phyloP scores from a whole-genome alignment of 2,888 invertebrate species.

The Torymus auratus region DNA sequence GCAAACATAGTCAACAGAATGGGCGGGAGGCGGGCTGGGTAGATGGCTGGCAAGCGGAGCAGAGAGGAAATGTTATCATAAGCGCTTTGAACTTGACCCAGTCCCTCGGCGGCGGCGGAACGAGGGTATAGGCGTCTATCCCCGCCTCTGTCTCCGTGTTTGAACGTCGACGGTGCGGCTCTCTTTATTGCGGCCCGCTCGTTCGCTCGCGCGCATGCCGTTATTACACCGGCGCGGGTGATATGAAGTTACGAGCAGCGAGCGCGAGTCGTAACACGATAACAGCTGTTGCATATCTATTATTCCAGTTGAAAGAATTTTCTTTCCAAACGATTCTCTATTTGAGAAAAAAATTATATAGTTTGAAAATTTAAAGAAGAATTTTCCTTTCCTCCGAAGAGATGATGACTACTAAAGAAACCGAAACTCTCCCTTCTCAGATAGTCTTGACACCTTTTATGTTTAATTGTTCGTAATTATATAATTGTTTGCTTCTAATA shows the following conservation, averaged over 20 bases:
- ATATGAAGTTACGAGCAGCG: slow-evolving; percentile 74
- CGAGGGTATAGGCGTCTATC: slow-evolving; percentile 21
- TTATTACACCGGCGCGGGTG: slow-evolving; percentile 59
- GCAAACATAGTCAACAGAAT: not conserved
- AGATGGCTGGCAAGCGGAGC: slow-evolving; percentile 44
- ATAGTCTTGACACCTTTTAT: too few relatives aligned
- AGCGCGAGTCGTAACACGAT: slow-evolving; percentile 74
- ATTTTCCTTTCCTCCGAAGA: too few relatives aligned
- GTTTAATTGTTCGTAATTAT: too few relatives aligned
- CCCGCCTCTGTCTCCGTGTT: slow-evolving; percentile 50
- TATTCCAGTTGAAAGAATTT: too few relatives aligned
- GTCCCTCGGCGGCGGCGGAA: slow-evolving; percentile 59
- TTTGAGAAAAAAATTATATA: too few relatives aligned
- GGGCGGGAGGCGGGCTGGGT: not conserved
- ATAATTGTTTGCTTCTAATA: too few relatives aligned
- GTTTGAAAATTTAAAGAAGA: too few relatives aligned
- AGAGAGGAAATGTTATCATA: slow-evolving; percentile 73
- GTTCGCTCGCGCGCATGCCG: slow-evolving; percentile 54
- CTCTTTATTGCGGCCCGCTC: slow-evolving; percentile 50
- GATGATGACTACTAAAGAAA: too few relatives aligned
- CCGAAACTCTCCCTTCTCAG: too few relatives aligned
- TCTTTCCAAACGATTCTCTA: too few relatives aligned
- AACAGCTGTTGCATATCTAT: slow-evolving; percentile 71
- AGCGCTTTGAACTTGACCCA: slow-evolving; percentile 75
- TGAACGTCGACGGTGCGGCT: slow-evolving; percentile 55